These are phyloP conservation scores for Aepyceros melampus DNA, from an alignment of 2,113 vertebrate genomes.

Conservation along the genomic window DNA sequence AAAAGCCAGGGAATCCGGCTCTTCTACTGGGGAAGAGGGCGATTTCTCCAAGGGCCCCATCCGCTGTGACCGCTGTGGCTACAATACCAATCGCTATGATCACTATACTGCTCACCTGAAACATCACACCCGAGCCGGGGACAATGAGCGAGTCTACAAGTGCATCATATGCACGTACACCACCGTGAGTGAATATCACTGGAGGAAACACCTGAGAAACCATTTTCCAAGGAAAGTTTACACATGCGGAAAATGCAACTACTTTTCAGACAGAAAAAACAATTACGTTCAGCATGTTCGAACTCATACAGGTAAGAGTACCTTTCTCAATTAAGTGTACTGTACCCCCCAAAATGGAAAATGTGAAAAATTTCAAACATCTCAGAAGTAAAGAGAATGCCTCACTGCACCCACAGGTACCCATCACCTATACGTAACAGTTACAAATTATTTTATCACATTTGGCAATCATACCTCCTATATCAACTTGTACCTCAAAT, in stretches of 20 bases:
- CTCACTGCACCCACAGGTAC: not conserved
- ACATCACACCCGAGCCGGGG: conserved; percentile 92
- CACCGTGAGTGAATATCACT: conserved; percentile 98
- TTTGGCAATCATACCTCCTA: not conserved
- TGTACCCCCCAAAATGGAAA: not conserved
- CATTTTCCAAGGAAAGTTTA: conserved; percentile 98
- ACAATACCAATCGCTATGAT: conserved; percentile 98
- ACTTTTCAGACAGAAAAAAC: conserved; percentile 98
- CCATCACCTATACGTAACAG: not conserved
- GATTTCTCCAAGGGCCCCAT: conserved; percentile 93
- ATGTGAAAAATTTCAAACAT: not conserved
- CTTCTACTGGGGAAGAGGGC: conserved; percentile 76
- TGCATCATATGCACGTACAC: conserved; percentile 97
- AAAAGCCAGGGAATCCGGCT: conserved; percentile 80
- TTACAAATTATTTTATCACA: not conserved
- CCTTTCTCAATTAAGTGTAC: not conserved
- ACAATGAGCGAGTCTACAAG: conserved; percentile 92
- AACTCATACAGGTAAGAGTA: conserved; percentile 93
- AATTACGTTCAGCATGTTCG: conserved; percentile 98
- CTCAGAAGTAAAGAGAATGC: not conserved
- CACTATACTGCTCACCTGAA: conserved; percentile 98
- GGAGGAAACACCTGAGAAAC: conserved; percentile 98
- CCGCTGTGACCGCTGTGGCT: conserved; percentile 95
- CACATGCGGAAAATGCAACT: conserved; percentile 95
- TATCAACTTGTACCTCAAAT: not conserved